Base-by-base conservation (phyloP, 2,113 vertebrate genomes). In the Penelope pileata region DNA sequence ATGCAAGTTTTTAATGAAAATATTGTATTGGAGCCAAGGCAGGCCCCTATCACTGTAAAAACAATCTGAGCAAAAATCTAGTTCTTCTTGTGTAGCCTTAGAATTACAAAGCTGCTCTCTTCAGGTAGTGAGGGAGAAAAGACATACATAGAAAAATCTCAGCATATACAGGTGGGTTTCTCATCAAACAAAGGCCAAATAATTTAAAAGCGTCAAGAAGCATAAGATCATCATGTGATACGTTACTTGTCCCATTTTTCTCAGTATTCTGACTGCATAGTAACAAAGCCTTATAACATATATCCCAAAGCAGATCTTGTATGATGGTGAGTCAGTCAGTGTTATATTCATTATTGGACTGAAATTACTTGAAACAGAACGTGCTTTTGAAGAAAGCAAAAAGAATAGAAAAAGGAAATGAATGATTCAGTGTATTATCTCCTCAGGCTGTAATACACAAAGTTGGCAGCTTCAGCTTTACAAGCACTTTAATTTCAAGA, bases 391-490 rank as follows among this genome's bases (percentile, higher is more conserved):
- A 95, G 90, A 96, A 91, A 95, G 88, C 36, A 94, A 83, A 94
- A 97, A 96, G 94, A 94, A 96, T 83, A 96, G 73, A 69, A 83
- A 93, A 92, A 96, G 91, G 95, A 97, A 97, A 97, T 92, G 90
- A 97, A 97, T 96, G 96, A 96, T 97, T 97, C 95, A 96, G 88
- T 96, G 84, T 96, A 95, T 96, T 96, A 97, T 96, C 93, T 95
- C 95, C 86, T 97, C 80, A 76, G 95, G 95, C 93, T 96, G 91
- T 83, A 96, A 96, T 93, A 96, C 78, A 97, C 88, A 89, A 95
- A 95, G 80, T 94, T 91, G 82, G 91, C 74, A 95, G 95, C 90
- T 93, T 96, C 83, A 95, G 88, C 93, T 97, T 96, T 96, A 97
- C 91, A 95, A 96, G 95, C 85, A 81, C 95, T 97, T 97, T 96